A percentile compares a stretch with the other conserved stretches of the same genome.
phyloP scores from a whole-genome alignment of 1,140 invertebrate species.

The Polypedilum vanderplanki region DNA sequence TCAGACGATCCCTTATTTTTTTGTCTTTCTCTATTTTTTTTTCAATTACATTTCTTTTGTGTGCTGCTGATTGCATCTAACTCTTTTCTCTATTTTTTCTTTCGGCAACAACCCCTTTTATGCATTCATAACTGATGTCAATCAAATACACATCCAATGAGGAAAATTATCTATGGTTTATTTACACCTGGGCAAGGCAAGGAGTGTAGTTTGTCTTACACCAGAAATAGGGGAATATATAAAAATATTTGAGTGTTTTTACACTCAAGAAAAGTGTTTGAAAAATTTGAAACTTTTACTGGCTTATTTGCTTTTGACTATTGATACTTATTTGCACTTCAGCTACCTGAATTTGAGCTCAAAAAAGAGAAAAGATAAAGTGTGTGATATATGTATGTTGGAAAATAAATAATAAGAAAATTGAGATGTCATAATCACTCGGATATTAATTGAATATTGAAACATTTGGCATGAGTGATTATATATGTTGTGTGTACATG shows the following conservation, averaged over 20 bases:
- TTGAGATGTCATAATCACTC: conserved; percentile 28
- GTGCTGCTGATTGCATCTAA: conserved; percentile 7
- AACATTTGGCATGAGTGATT: conserved; percentile 23
- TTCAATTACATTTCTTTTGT: conserved; percentile 26
- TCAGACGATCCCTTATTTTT: not conserved
- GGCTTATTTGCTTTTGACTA: conserved; percentile 2
- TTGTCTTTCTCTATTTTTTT: conserved; percentile 13
- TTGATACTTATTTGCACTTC: not conserved
- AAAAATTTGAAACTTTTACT: conserved; percentile 15
- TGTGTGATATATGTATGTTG: conserved; percentile 9
- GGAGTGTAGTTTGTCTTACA: not conserved
- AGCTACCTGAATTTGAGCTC: not conserved
- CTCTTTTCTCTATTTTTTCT: not conserved
- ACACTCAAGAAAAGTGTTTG: not conserved
- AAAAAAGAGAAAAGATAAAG: not conserved
- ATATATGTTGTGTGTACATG: not conserved
- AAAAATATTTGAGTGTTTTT: not conserved
- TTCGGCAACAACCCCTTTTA: not conserved
- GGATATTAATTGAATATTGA: conserved; percentile 29
- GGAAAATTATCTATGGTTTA: conserved; percentile 24
- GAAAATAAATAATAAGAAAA: not conserved
- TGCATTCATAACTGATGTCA: conserved; percentile 2
- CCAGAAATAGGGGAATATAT: no score
- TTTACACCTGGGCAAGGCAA: conserved; percentile 21
- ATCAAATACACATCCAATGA: conserved; percentile 19